Percentiles rank a stretch among this genome's conserved stretches.
Conservation (phyloP, 2,797 vertebrate species). For the Megalops cyprinoides region DNA sequence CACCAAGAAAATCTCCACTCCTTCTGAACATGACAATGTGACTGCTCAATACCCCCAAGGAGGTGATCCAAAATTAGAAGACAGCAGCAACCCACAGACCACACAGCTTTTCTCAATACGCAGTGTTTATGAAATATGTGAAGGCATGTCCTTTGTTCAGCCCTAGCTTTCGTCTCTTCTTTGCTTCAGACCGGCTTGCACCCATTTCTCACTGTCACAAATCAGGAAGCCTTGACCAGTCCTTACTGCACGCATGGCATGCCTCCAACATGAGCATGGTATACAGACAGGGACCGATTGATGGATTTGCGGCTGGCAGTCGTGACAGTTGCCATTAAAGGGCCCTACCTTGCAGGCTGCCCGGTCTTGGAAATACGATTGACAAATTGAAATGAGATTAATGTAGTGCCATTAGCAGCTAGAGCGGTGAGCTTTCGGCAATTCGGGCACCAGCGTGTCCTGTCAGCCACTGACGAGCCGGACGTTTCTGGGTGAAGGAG, state of each 20-base stretch:
- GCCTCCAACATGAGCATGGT: not conserved
- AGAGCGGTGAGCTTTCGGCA: not conserved
- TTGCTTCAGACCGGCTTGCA: not conserved
- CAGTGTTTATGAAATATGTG: not conserved
- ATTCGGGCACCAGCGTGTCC: not conserved
- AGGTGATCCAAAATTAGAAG: too few species aligned
- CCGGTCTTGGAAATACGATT: not conserved
- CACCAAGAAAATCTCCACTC: too few species aligned
- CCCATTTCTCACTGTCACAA: not conserved
- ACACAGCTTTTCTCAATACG: too few species aligned
- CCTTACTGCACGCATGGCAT: not conserved
- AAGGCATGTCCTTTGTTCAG: not conserved
- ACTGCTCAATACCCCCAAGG: too few species aligned
- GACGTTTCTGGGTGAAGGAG: not conserved
- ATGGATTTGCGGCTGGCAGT: not conserved
- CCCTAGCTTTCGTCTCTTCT: not conserved
- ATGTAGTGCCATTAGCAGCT: not conserved
- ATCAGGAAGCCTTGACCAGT: not conserved
- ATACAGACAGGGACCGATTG: not conserved
- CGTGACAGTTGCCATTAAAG: not conserved
- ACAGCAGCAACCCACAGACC: too few species aligned
- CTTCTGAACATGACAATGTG: too few species aligned
- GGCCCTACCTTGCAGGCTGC: not conserved
- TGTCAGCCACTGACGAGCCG: not conserved
- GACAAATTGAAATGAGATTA: conserved; percentile 1